Base-by-base conservation (phyloP, 2,888 invertebrate species). In the Conistra vaccinii region DNA sequence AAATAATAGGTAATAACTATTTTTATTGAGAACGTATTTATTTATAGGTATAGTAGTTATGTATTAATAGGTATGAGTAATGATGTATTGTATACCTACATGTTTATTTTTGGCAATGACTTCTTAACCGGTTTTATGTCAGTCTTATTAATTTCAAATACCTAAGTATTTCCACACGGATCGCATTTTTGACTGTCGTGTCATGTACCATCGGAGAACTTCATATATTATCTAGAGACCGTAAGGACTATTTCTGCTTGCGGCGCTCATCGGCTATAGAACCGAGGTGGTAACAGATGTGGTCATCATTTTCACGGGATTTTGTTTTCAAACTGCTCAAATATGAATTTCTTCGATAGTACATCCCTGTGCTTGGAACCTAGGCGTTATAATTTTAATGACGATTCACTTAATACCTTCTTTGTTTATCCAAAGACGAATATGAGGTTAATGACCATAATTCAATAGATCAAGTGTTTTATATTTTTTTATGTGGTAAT, bases 1-100 rank as follows among this genome's bases (percentile, higher is more conserved):
- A 39, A 48, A 57, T 39, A 63, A 75, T 32, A 20, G 12, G 26
- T 58, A 75, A 55, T 17, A 74, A 26, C 12, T n/a, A 35, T 35
- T 26, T 62, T 42, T 53, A 53, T 45, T 60, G 35, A 12, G 1
- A 53, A 75, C 14, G 9, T 74, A 32, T 72, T 23, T 55, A 57
- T 55, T 29, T 29, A 55, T 73, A 17, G 29, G 4, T 70, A 12
- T 26, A 39, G n/a, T 66, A 20, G 6, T 39, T 65, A 51, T 23
- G 5, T 65, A 51, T 65, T 39, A n/a, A 35, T 23, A 32, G 23
- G 23, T 48, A 14, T 48, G 20, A 51, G 23, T 20, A 39, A 17
- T 39, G 3, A 10, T 69, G 6, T 45, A 35, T 26, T 48, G 20
- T 48, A 20, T 20, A 62, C 4, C 3, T 69, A 62, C n/a, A 10